Evolutionary conservation across 64 coral and sea anemone species (phyloP).

Genomic region (Stichodactyla helianthus): DNA sequence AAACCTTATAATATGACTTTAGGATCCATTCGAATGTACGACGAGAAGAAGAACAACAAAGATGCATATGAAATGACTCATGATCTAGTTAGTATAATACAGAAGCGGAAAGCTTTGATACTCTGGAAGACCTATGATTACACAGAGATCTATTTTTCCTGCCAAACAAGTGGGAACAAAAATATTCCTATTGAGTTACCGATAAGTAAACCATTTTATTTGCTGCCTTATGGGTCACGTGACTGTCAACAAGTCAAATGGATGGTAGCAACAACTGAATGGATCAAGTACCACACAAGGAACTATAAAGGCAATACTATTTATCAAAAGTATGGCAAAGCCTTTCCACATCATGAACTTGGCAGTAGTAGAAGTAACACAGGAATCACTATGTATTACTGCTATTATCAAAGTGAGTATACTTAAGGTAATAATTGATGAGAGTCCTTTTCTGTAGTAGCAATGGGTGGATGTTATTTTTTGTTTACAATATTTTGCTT

Average conservation of each 20-base stretch:
- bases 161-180: background rate
- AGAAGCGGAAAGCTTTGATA: too few relatives aligned
- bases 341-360: conserved; percentile 12
- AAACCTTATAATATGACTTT: too few relatives aligned
- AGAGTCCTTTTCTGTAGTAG: too few relatives aligned
- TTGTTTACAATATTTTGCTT: too few relatives aligned
- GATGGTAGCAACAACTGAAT: conserved; percentile 27
- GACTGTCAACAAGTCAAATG: conserved; percentile 54
- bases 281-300: conserved; percentile 42
- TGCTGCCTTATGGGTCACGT: conserved; percentile 29
- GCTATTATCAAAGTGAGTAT: conserved; percentile 39
- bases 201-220: conserved; percentile 18
- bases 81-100: too few relatives aligned
- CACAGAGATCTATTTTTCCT: background rate
- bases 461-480: too few relatives aligned
- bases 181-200: conserved; percentile 7
- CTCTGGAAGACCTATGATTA: background rate
- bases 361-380: too few relatives aligned
- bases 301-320: background rate
- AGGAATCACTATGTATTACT: conserved; percentile 24
- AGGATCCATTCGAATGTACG: too few relatives aligned
- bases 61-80: too few relatives aligned
- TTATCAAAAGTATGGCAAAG: background rate
- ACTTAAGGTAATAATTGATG: too few relatives aligned
- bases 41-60: too few relatives aligned